Evolutionary conservation across 2,888 invertebrate genomes (phyloP).

Genomic region (Pristionchus mayeri): DNA sequence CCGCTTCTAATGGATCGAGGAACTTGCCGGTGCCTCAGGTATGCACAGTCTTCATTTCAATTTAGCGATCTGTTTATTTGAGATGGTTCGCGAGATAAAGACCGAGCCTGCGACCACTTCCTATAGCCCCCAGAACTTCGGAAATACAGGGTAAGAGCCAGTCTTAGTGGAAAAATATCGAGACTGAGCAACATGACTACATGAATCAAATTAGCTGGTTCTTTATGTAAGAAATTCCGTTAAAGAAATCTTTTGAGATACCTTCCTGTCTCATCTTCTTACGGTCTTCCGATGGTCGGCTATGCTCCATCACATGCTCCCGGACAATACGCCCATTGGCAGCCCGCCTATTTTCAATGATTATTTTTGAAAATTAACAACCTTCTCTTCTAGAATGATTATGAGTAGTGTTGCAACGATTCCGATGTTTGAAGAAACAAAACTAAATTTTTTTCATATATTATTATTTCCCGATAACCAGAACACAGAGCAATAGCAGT

Average conservation of each 20-base stretch:
- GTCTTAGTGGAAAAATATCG: neutral
- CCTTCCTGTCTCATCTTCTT: conserved; percentile 57
- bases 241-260: conserved; percentile 54
- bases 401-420: no score
- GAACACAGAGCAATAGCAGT: no score
- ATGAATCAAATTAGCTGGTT: neutral
- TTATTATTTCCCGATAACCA: neutral
- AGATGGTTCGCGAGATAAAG: conserved; percentile 11
- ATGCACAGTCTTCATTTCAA: no score
- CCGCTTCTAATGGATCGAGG: neutral
- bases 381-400: no score
- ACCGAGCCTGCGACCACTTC: neutral
- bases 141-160: neutral
- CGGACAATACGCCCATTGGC: neutral
- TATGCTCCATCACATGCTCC: conserved; percentile 56
- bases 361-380: neutral
- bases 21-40: conserved; percentile 25
- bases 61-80: neutral
- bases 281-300: conserved; percentile 58
- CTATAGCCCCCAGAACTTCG: conserved; percentile 12
- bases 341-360: conserved; percentile 24
- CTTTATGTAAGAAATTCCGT: neutral
- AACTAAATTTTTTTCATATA: neutral
- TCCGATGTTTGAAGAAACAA: no score
- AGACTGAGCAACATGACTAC: no score